Evolutionary conservation across 23 tunicate species (phyloP).

Genomic region (Aplidium turbinatum): DNA sequence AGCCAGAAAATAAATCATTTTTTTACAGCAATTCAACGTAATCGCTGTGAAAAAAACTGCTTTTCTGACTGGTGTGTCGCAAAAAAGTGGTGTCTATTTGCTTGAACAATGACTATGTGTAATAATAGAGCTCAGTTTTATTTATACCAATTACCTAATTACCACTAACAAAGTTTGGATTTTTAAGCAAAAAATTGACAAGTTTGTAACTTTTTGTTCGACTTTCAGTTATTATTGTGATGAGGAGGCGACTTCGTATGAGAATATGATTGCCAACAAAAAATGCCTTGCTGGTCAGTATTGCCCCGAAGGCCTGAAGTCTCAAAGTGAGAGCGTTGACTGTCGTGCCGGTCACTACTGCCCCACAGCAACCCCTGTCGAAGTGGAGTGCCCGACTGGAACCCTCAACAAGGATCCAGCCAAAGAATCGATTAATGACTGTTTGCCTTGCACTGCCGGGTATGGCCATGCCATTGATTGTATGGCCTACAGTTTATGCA

Average conservation of each 20-base stretch:
- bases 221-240: slow-evolving; percentile 82
- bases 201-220: not conserved
- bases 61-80: not conserved
- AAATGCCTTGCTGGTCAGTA: slow-evolving; percentile 80
- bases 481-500: too few relatives aligned
- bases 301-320: slow-evolving; percentile 62
- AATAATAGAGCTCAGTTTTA: not conserved
- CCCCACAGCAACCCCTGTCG: slow-evolving; percentile 85
- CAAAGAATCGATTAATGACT: slow-evolving; percentile 54
- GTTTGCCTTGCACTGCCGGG: slow-evolving; percentile 91
- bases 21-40: not conserved
- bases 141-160: not conserved
- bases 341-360: slow-evolving; percentile 80
- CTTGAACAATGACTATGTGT: not conserved
- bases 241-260: slow-evolving; percentile 63
- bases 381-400: slow-evolving; percentile 75
- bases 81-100: too few relatives aligned
- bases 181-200: not conserved
- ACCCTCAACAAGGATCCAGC: slow-evolving; percentile 45
- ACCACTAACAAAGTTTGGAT: not conserved
- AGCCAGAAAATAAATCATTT: too few relatives aligned
- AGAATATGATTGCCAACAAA: slow-evolving; percentile 69
- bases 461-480: too few relatives aligned
- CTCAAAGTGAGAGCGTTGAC: slow-evolving; percentile 6
- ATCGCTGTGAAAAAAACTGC: not conserved